These are phyloP conservation scores for Idaea biselata DNA, from an alignment of 2,888 invertebrate genomes.

Conservation along the genomic window DNA sequence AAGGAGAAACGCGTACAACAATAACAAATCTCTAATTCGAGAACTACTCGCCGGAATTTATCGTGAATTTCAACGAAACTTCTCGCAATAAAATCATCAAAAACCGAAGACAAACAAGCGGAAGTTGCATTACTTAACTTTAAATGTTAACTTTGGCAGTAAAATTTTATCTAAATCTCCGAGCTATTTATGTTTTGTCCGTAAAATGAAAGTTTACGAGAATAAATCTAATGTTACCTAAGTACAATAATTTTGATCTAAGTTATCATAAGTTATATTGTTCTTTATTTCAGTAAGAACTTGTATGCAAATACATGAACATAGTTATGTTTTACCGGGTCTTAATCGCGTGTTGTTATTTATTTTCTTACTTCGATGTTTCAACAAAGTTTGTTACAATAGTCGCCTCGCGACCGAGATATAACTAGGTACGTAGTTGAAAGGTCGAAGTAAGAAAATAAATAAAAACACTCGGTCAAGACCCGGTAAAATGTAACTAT, in stretches of 20 bases:
- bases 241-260: background rate
- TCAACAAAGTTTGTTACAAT: no score
- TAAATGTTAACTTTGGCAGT: slow-evolving; percentile 32
- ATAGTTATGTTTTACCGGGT: no score
- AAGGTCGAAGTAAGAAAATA: no score
- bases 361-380: no score
- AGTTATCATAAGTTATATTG: no score
- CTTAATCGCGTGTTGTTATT: no score
- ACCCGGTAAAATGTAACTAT: no score
- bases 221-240: background rate
- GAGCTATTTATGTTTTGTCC: slow-evolving; percentile 40
- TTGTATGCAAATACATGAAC: no score
- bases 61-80: slow-evolving; percentile 6
- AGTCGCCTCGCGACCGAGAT: no score
- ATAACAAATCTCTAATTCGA: background rate
- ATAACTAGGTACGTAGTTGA: no score
- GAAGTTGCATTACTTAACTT: slow-evolving; percentile 26
- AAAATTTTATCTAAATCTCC: slow-evolving; percentile 40
- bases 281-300: no score
- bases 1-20: background rate
- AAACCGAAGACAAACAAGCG: slow-evolving; percentile 28
- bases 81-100: slow-evolving; percentile 28
- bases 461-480: no score
- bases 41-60: background rate
- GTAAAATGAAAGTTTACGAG: slow-evolving; percentile 32